A percentile compares a stretch with the other conserved stretches of the same genome.
Conservation (phyloP, 2,113 vertebrate species). For the Ophiodon elongatus region DNA sequence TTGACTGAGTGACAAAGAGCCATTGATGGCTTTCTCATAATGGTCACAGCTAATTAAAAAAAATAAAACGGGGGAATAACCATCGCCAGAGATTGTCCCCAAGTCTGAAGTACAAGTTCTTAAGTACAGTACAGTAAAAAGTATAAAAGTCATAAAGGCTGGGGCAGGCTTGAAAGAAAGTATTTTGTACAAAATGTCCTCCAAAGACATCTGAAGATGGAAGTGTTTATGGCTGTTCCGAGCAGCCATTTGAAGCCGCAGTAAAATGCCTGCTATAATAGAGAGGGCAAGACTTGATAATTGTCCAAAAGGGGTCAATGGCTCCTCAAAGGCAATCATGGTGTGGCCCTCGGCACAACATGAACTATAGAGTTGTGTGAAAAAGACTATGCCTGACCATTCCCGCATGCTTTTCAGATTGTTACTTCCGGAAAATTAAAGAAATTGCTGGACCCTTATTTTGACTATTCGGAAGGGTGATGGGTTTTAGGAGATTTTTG, state of each 20-base stretch:
- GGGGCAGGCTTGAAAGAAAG: neutral
- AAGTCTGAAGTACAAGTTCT: neutral
- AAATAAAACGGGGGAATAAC: neutral
- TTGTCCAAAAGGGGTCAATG: neutral
- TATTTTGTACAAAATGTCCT: neutral
- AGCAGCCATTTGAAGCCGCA: neutral
- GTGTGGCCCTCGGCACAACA: neutral
- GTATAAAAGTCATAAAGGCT: neutral
- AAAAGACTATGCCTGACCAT: neutral
- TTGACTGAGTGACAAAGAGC: constrained; percentile 12
- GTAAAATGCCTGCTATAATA: neutral
- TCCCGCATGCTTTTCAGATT: neutral
- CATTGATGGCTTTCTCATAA: constrained; percentile 22
- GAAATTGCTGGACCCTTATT: neutral
- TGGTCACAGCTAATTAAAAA: constrained; percentile 7
- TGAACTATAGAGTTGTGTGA: neutral
- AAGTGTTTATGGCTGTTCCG: neutral
- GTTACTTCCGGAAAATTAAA: neutral
- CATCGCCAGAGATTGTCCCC: neutral
- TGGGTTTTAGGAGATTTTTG: neutral
- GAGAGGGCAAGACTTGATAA: neutral
- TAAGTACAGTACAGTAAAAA: no score
- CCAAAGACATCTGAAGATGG: neutral
- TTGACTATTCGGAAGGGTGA: neutral
- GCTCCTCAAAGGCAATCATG: neutral